Conservation (phyloP, 2,797 vertebrate genomes). For the Naso thynnoides region DNA sequence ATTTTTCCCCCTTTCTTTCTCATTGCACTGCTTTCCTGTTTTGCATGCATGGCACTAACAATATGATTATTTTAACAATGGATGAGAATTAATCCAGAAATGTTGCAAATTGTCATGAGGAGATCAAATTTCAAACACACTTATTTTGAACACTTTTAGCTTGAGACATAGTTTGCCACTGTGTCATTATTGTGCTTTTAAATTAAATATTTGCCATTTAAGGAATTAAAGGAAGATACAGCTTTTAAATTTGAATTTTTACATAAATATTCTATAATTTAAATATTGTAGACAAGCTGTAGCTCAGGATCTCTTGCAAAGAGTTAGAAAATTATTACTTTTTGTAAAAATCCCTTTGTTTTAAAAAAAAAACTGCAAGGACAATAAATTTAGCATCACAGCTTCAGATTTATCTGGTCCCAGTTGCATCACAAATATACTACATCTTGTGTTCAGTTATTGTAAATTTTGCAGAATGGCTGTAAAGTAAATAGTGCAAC, state of each 20-base stretch:
- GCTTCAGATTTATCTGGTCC: neutral
- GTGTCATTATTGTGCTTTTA: neutral
- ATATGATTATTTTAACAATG: neutral
- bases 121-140: constrained; percentile 6
- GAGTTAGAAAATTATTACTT: neutral
- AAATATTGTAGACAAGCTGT: neutral
- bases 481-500: constrained; percentile 7
- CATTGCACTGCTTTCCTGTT: constrained; percentile 40
- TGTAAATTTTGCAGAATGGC: neutral
- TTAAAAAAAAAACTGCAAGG: neutral
- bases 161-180: neutral
- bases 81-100: constrained; percentile 9
- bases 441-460: neutral
- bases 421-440: constrained; percentile 2
- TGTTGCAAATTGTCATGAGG: constrained; percentile 14
- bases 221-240: neutral
- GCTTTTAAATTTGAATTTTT: neutral
- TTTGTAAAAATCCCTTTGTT: neutral
- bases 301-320: constrained; percentile 3
- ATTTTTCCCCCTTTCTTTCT: constrained; percentile 38
- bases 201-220: constrained; percentile 4
- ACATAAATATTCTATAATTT: no score
- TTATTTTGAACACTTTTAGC: neutral
- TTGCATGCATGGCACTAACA: constrained; percentile 48
- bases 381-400: neutral